These are phyloP conservation scores for Ramazzottius varieornatus DNA, from an alignment of 2,888 invertebrate species.

Conservation along the genomic window DNA sequence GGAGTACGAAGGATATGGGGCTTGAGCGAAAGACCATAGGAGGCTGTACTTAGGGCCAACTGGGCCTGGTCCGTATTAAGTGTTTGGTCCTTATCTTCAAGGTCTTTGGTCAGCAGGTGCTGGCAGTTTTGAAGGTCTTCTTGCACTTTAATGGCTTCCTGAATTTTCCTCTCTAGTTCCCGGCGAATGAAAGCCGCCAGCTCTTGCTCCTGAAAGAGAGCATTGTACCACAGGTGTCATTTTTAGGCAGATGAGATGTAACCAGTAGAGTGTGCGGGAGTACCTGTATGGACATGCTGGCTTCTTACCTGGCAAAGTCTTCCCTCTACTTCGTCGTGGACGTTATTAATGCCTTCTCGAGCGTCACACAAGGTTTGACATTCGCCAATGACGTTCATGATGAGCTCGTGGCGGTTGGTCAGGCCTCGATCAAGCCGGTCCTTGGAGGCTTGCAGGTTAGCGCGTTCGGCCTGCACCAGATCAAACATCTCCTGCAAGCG, in stretches of 20 bases:
- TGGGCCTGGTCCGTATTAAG: background rate
- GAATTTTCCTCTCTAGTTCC: background rate
- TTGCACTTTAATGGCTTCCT: background rate
- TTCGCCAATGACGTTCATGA: background rate
- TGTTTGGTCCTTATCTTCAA: background rate
- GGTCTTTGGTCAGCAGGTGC: background rate
- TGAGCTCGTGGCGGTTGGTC: background rate
- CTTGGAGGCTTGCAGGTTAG: background rate
- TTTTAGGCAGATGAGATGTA: too few relatives aligned
- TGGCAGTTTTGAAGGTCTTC: background rate
- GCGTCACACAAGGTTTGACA: background rate
- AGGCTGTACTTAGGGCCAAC: background rate
- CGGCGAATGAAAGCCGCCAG: background rate
- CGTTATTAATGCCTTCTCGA: background rate
- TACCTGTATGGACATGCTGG: background rate
- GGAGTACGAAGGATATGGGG: background rate
- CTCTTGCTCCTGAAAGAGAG: background rate
- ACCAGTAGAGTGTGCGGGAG: too few relatives aligned
- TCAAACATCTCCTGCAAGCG: background rate
- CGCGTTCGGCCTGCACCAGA: background rate
- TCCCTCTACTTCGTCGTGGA: background rate
- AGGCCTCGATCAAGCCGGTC: background rate
- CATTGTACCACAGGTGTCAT: too few relatives aligned
- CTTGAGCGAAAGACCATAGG: background rate
- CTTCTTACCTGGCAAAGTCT: background rate